Conservation (phyloP, 2,113 vertebrate genomes). For the Melospiza georgiana region DNA sequence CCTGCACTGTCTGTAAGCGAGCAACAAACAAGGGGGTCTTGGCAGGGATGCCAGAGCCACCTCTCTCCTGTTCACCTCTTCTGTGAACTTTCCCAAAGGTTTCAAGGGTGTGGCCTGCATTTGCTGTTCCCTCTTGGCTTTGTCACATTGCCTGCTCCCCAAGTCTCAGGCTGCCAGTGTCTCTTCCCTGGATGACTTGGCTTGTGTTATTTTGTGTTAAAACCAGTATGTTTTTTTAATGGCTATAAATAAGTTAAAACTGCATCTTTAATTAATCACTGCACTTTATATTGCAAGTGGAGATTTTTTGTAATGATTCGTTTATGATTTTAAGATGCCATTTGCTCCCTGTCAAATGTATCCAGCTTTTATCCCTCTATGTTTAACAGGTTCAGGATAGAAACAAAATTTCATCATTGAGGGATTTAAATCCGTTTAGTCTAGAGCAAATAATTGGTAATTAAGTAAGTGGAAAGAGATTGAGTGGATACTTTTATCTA, state of each 20-base stretch:
- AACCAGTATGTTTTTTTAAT: slow-evolving; percentile 57
- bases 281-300: slow-evolving; percentile 37
- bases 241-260: slow-evolving; percentile 61
- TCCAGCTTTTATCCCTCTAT: not conserved
- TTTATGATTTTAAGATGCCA: slow-evolving; percentile 37
- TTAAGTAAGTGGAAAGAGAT: not conserved
- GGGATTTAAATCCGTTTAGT: not conserved
- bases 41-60: not conserved
- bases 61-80: not conserved
- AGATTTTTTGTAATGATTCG: slow-evolving; percentile 34
- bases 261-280: slow-evolving; percentile 65
- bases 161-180: slow-evolving; percentile 24
- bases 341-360: slow-evolving; percentile 1
- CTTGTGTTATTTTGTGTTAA: slow-evolving; percentile 32
- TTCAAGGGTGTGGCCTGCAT: not conserved
- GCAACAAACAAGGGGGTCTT: not conserved
- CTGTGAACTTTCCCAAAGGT: not conserved
- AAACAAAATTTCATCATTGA: slow-evolving; percentile 13
- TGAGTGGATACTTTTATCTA: not conserved
- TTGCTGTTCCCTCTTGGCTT: not conserved
- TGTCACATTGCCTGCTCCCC: not conserved
- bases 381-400: not conserved
- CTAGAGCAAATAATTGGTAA: not conserved
- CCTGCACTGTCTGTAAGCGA: not conserved
- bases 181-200: slow-evolving; percentile 42